Evolutionary conservation across 53 echinoderm and acorn worm species (phyloP).

Genomic region (Luidia sarsii): DNA sequence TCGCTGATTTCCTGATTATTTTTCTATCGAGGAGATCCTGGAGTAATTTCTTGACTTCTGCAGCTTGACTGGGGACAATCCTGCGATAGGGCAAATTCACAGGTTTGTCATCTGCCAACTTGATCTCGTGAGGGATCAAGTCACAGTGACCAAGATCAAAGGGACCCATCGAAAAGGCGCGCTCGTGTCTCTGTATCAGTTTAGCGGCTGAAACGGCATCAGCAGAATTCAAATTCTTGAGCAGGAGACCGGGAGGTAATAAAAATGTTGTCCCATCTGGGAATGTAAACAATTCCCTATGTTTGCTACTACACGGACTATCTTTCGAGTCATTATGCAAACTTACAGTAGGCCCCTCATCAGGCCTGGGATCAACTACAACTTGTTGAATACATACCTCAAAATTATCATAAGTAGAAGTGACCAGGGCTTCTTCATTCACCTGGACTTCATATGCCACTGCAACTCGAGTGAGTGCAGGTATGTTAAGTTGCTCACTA

Average conservation of each 20-base stretch:
- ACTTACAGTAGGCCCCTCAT: neutral
- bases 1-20: neutral
- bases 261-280: slow-evolving; percentile 22
- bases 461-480: slow-evolving; percentile 29
- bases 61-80: slow-evolving; percentile 45
- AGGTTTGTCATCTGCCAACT: slow-evolving; percentile 21
- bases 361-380: slow-evolving; percentile 7
- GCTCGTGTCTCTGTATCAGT: slow-evolving; percentile 53
- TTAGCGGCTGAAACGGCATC: slow-evolving; percentile 16
- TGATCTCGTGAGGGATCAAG: slow-evolving; percentile 59
- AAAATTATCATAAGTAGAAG: neutral
- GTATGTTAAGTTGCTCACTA: slow-evolving; percentile 23
- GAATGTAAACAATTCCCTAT: slow-evolving; percentile 29
- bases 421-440: slow-evolving; percentile 20
- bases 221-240: neutral
- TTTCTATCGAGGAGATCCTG: slow-evolving; percentile 31
- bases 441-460: slow-evolving; percentile 28
- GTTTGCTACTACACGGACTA: slow-evolving; percentile 11
- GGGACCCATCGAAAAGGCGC: too few relatives aligned
- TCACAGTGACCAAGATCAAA: slow-evolving; percentile 43
- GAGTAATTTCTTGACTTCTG: slow-evolving; percentile 31
- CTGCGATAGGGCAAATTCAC: slow-evolving; percentile 60
- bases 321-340: slow-evolving; percentile 17
- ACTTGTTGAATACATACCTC: slow-evolving; percentile 13
- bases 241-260: slow-evolving; percentile 28